Conservation (phyloP, 1,140 invertebrate genomes). For the Dinoponera quadriceps region DNA sequence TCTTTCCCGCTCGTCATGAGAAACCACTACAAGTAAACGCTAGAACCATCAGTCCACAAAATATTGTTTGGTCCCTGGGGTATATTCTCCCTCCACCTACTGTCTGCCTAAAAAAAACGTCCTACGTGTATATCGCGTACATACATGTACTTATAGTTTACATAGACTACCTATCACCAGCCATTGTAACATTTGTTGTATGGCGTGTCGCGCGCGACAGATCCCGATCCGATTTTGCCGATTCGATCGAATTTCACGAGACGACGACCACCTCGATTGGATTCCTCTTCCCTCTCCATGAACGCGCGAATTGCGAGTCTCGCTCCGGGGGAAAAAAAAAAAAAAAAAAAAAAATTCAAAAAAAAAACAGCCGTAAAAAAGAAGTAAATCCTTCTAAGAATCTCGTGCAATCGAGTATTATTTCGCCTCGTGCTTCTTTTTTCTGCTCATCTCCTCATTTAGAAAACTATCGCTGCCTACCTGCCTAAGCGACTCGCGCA, state of each 20-base stretch:
- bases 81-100: conserved; percentile 72
- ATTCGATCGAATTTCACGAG: background rate
- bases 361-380: background rate
- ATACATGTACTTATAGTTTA: conserved; percentile 28
- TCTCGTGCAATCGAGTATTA: conserved; percentile 14
- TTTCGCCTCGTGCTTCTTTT: background rate
- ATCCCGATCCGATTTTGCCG: conserved; percentile 25
- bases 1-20: conserved; percentile 68
- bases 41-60: conserved; percentile 83
- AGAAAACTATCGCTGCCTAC: conserved; percentile 19
- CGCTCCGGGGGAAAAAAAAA: background rate
- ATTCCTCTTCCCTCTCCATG: conserved; percentile 1
- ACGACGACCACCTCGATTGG: conserved; percentile 14
- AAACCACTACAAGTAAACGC: conserved; percentile 81
- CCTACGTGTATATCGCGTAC: conserved; percentile 58
- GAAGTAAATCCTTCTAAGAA: background rate
- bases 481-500: conserved; percentile 24
- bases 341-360: background rate
- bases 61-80: conserved; percentile 83
- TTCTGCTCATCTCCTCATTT: background rate
- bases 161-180: conserved; percentile 60
- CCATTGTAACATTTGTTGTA: conserved; percentile 29
- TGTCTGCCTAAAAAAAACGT: conserved; percentile 73
- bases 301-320: background rate
- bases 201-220: conserved; percentile 47